These are phyloP conservation scores for Phyllotreta cruciferae DNA, from an alignment of 2,888 invertebrate genomes.

Conservation along the genomic window DNA sequence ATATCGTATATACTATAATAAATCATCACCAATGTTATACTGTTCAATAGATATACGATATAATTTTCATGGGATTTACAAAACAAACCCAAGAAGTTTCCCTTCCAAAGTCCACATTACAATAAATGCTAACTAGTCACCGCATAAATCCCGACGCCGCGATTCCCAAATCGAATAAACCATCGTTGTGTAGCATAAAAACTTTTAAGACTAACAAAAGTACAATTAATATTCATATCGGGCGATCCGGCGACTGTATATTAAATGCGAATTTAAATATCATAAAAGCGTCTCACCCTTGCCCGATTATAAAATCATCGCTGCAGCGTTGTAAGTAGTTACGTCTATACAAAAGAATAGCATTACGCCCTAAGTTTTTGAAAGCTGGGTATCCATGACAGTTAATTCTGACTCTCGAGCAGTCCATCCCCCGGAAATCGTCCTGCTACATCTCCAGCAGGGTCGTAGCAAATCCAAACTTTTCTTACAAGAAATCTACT, in stretches of 20 bases:
- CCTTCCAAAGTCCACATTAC: not conserved
- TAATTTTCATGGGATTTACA: too few species aligned
- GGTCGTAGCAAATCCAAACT: not conserved
- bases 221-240: conserved; percentile 55
- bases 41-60: too few species aligned
- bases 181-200: conserved; percentile 40
- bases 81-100: not conserved
- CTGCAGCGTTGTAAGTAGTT: conserved; percentile 52
- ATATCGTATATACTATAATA: too few species aligned
- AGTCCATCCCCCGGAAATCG: conserved; percentile 49
- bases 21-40: too few species aligned
- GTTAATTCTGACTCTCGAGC: conserved; percentile 52
- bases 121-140: conserved; percentile 9
- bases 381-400: conserved; percentile 58
- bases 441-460: conserved; percentile 52
- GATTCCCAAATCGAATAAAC: conserved; percentile 33
- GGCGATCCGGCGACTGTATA: conserved; percentile 49
- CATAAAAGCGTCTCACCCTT: conserved; percentile 51
- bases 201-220: conserved; percentile 49
- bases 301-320: conserved; percentile 53
- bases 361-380: conserved; percentile 54
- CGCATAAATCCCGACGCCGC: conserved; percentile 15
- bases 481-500: too few species aligned
- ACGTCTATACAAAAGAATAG: conserved; percentile 50
- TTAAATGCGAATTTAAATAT: conserved; percentile 59